These are phyloP conservation scores for Phyllotreta striolata DNA, from an alignment of 2,888 invertebrate genomes.

Conservation along the genomic window DNA sequence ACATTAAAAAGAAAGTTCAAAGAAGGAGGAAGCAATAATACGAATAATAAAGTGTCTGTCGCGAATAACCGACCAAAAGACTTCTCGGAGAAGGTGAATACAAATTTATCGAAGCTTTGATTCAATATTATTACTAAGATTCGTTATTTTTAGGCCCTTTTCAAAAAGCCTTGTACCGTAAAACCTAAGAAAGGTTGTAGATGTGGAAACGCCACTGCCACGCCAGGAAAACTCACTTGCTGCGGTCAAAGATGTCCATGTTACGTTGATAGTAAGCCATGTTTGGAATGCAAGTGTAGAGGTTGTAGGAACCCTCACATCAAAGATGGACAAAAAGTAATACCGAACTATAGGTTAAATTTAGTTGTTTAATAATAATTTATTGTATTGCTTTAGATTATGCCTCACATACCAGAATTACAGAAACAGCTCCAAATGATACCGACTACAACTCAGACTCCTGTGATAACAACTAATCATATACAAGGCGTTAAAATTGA, in stretches of 20 bases:
- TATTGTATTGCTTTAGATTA: conserved; percentile 49
- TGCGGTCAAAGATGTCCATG: conserved; percentile 95
- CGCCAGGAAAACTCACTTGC: conserved; percentile 90
- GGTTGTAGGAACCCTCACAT: conserved; percentile 93
- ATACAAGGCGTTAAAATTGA: conserved; percentile 52
- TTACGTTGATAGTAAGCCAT: conserved; percentile 89
- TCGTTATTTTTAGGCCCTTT: conserved; percentile 56
- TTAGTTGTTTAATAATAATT: background rate
- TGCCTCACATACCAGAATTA: conserved; percentile 52
- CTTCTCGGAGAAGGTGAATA: conserved; percentile 50
- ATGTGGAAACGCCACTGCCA: conserved; percentile 89
- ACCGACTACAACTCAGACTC: conserved; percentile 35
- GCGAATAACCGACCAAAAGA: conserved; percentile 47
- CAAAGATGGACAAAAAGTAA: conserved; percentile 81
- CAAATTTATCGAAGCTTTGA: too few relatives aligned
- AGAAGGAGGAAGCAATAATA: conserved; percentile 45
- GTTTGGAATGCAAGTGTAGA: conserved; percentile 88
- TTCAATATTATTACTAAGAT: background rate
- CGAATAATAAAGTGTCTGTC: conserved; percentile 37
- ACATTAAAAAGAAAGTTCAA: conserved; percentile 79
- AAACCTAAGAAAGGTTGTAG: conserved; percentile 79
- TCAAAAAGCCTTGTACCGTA: conserved; percentile 64
- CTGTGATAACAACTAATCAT: conserved; percentile 42
- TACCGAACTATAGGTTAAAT: conserved; percentile 5
- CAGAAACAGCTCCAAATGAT: conserved; percentile 50